phyloP scores from a whole-genome alignment of 2,113 vertebrate species.

The Mesocricetus auratus region DNA sequence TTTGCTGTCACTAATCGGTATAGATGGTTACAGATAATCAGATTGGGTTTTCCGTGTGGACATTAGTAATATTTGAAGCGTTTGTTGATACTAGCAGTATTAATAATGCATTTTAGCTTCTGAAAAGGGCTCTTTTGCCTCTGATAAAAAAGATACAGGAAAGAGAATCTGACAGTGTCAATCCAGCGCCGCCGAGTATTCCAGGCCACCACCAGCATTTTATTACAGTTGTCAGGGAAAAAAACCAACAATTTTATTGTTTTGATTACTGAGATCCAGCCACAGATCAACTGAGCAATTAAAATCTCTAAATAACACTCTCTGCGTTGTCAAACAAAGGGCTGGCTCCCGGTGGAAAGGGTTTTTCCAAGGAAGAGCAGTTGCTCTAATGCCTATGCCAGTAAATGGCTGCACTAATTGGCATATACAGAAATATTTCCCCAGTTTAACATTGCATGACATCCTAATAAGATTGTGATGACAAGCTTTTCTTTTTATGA shows the following conservation, averaged over 20 bases:
- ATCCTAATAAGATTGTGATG: conserved; percentile 87
- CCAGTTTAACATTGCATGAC: conserved; percentile 84
- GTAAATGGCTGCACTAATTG: conserved; percentile 88
- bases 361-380: conserved; percentile 88
- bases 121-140: conserved; percentile 73
- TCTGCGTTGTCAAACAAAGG: conserved; percentile 90
- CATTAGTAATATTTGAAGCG: conserved; percentile 65
- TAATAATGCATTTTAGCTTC: conserved; percentile 55
- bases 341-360: conserved; percentile 87
- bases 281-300: conserved; percentile 95
- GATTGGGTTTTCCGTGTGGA: conserved; percentile 61
- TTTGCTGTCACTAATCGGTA: conserved; percentile 25
- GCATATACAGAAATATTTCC: conserved; percentile 85
- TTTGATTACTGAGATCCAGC: conserved; percentile 92
- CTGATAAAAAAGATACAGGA: conserved; percentile 82
- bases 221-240: conserved; percentile 93
- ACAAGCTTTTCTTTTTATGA: conserved; percentile 88
- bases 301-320: conserved; percentile 94
- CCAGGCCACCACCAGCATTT: conserved; percentile 86
- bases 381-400: conserved; percentile 78
- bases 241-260: conserved; percentile 87
- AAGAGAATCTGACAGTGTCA: conserved; percentile 81
- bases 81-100: conserved; percentile 44
- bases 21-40: not conserved
- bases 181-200: conserved; percentile 79